Evolutionary conservation across 2,888 invertebrate species (phyloP).

Genomic region (Phytoseiulus persimilis): DNA sequence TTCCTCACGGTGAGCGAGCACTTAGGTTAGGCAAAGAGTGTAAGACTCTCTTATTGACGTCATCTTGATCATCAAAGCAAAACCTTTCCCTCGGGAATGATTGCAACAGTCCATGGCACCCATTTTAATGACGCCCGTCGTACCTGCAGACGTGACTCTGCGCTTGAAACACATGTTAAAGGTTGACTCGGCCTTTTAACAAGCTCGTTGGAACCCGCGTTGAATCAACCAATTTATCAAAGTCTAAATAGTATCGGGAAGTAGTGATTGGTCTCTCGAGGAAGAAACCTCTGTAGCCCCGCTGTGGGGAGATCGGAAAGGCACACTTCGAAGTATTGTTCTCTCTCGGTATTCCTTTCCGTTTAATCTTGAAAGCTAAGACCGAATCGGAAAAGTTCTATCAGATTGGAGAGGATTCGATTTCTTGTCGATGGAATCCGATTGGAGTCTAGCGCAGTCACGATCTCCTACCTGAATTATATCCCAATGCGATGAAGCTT

Average conservation of each 20-base stretch:
- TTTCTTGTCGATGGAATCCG: too few species aligned
- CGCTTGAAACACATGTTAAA: neutral
- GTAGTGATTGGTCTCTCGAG: neutral
- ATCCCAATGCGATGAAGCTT: too few species aligned
- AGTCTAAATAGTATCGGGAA: neutral
- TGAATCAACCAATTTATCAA: neutral
- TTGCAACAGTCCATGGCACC: neutral
- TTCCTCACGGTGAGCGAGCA: neutral
- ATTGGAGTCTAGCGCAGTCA: too few species aligned
- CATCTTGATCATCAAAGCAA: neutral
- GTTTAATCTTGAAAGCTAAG: too few species aligned
- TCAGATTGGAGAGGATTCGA: too few species aligned
- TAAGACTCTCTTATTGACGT: neutral
- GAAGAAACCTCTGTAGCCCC: too few species aligned
- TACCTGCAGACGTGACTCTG: neutral
- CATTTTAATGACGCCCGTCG: neutral
- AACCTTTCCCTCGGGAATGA: neutral
- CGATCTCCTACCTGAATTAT: too few species aligned
- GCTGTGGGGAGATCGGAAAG: too few species aligned
- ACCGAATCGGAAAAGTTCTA: too few species aligned
- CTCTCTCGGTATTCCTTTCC: too few species aligned
- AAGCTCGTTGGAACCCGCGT: neutral
- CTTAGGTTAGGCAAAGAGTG: neutral
- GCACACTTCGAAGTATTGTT: too few species aligned
- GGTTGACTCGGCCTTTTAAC: neutral